Percentiles rank a stretch among this genome's conserved stretches.
These are phyloP conservation scores for Benitochromis conjunctus DNA, from an alignment of 2,113 vertebrate species.

Conservation along the genomic window DNA sequence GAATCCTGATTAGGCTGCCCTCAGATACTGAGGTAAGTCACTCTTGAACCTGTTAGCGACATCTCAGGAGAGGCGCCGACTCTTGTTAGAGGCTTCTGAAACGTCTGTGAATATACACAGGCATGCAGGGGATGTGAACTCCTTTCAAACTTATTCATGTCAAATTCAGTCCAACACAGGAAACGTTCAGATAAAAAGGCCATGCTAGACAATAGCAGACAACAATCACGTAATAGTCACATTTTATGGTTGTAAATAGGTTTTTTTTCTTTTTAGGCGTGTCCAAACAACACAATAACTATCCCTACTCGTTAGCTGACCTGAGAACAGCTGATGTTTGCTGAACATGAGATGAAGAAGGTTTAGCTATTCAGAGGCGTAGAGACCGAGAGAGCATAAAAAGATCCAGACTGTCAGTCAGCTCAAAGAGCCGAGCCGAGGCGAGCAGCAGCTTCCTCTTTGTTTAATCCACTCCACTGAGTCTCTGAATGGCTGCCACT, in stretches of 20 bases:
- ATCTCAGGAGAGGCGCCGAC: no score
- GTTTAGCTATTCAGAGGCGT: background rate
- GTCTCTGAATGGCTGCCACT: constrained; percentile 40
- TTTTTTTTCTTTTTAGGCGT: background rate
- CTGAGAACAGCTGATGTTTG: background rate
- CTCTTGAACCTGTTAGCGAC: background rate
- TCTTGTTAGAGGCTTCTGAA: background rate
- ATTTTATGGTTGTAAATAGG: background rate
- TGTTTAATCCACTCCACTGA: constrained; percentile 38
- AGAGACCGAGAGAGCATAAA: background rate
- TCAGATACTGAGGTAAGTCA: background rate
- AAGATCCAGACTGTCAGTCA: constrained; percentile 16
- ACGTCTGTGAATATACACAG: background rate
- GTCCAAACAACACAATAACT: background rate
- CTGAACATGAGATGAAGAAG: background rate
- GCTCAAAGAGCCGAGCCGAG: constrained; percentile 11
- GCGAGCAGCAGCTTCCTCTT: constrained; percentile 25
- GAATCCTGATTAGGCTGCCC: background rate
- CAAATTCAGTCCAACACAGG: no score
- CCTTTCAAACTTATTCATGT: background rate
- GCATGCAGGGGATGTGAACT: background rate
- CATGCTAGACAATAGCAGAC: no score
- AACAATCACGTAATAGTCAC: background rate
- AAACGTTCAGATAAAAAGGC: no score
- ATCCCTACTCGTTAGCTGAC: background rate